Conservation (phyloP, 1,140 invertebrate genomes). For the Drosophila persimilis region DNA sequence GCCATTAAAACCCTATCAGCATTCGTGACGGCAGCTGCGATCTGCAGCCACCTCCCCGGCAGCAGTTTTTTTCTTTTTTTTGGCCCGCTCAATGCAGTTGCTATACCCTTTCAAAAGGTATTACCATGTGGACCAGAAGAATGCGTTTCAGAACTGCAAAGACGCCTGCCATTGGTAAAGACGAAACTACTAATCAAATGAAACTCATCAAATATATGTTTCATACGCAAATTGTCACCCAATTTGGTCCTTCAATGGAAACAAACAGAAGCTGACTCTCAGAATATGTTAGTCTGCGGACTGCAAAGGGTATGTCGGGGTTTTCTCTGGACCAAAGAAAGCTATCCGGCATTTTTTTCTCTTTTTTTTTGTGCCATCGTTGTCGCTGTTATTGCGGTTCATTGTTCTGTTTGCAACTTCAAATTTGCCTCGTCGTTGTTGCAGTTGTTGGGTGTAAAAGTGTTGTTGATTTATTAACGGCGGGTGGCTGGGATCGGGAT, state of each 20-base stretch:
- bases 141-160: too few relatives aligned
- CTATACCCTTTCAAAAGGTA: not conserved
- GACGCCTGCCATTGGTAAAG: too few relatives aligned
- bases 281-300: too few relatives aligned
- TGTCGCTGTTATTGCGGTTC: constrained; percentile 70
- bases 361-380: constrained; percentile 39
- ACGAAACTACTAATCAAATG: too few relatives aligned
- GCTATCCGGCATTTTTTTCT: constrained; percentile 16
- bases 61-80: not conserved
- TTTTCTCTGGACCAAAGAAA: constrained; percentile 2
- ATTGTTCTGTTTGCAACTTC: constrained; percentile 68
- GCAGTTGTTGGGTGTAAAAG: constrained; percentile 62
- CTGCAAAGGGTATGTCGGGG: constrained; percentile 1
- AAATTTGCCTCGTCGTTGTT: constrained; percentile 54
- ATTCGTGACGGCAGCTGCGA: constrained; percentile 73
- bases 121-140: too few relatives aligned
- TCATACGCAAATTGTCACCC: too few relatives aligned
- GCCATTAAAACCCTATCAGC: constrained; percentile 75
- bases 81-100: constrained; percentile 7
- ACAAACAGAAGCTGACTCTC: too few relatives aligned
- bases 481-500: constrained; percentile 24
- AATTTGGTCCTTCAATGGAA: too few relatives aligned
- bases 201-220: too few relatives aligned
- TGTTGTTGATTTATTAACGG: constrained; percentile 79
- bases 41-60: constrained; percentile 34